Evolutionary conservation across 2,113 vertebrate species (phyloP), one percentile per base, ranked within the genome.

Genomic region (Oostethus manadensis): DNA sequence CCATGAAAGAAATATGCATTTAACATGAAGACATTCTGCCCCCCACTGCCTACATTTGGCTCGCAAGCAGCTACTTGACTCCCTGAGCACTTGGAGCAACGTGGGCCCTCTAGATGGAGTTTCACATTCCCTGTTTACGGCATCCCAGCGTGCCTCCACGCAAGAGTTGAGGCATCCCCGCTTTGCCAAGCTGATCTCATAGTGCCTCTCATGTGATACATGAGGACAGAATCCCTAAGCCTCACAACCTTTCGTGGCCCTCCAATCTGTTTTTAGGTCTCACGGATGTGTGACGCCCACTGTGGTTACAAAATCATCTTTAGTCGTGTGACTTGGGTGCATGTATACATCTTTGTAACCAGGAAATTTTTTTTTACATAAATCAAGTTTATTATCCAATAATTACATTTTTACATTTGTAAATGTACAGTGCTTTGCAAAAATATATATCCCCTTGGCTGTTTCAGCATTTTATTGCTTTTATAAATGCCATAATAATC

Each of bases 71-170:
- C 51, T 53, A 68, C 42, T 56, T 64, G 75, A 73, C 76, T 73
- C 80, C 83, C 56, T 43, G 44, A 46, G 70, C 73, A 73, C 62
- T 70, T 64, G 57, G 68, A 7, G 53, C 68, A 74, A 68, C 79
- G 70, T 76, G 70, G 68, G 70, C 73, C 66, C 50, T 7, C 56
- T 55, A 79, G 84, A 79, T 84, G 77, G 65, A 60, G 81, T 87
- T 87, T 86, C 83, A 87, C 79, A 86, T 87, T 84, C 71, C 76
- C 22, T 55, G 38, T 81, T 86, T 82, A 86, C 73, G 60, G 76
- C 71, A 58, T 80, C 65, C 66, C 51, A 69, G 64, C 62, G 66
- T 60, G 76, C 71, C 70, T 64, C 72, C 62, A 77, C 65, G 60
- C 56, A 6, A 62, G 48, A 56, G 51, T 64, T 66, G 13, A 58